Conservation (phyloP, 2,113 vertebrate species). For the Boulengeromyrus knoepffleri region DNA sequence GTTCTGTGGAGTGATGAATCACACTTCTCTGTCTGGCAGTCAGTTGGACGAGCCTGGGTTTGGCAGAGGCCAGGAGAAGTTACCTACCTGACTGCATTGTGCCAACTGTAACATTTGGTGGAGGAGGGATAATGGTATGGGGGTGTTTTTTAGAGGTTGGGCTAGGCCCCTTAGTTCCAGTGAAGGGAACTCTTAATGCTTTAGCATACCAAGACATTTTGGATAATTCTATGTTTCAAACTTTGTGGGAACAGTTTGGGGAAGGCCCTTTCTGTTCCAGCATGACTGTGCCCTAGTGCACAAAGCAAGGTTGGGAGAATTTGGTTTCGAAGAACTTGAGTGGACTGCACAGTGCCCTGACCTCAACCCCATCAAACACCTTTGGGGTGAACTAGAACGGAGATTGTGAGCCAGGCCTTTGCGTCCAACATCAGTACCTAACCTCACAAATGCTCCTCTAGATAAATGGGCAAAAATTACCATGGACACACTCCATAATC, state of each 20-base stretch:
- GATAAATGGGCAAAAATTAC: not conserved
- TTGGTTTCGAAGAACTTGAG: not conserved
- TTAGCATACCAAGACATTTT: not conserved
- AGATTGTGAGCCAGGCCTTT: not conserved
- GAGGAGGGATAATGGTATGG: not conserved
- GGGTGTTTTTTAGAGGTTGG: not conserved
- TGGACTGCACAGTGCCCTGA: not conserved
- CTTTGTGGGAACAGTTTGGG: no score
- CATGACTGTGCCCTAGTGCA: no score
- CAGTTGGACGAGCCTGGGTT: no score
- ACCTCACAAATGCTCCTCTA: not conserved
- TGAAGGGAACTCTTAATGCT: not conserved
- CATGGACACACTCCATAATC: not conserved
- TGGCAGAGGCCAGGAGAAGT: no score
- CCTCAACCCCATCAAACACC: not conserved
- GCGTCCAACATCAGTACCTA: not conserved
- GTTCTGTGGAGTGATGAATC: no score
- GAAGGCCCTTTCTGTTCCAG: no score
- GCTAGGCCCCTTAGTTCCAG: not conserved
- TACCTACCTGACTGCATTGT: no score
- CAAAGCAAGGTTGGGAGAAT: not conserved
- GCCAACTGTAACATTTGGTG: not conserved
- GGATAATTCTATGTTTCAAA: not conserved
- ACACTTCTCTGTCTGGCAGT: no score
- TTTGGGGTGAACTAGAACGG: not conserved